phyloP scores from a whole-genome alignment of 2,113 vertebrate genomes.

The Galemys pyrenaicus region DNA sequence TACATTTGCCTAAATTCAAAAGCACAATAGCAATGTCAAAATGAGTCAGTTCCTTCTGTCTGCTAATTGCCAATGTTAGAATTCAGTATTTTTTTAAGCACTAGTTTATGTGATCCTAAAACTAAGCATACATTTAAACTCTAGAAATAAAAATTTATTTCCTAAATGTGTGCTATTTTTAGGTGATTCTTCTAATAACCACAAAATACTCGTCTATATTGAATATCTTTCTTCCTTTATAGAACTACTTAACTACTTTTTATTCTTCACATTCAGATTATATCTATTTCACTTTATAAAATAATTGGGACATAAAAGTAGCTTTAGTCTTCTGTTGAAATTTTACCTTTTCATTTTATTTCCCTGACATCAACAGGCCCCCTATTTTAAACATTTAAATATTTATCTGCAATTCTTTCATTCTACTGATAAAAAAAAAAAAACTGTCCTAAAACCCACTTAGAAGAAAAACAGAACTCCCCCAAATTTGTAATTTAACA shows the following conservation, averaged over 20 bases:
- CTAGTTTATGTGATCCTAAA: background rate
- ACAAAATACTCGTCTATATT: background rate
- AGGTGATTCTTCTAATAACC: background rate
- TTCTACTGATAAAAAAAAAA: background rate
- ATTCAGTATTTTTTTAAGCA: background rate
- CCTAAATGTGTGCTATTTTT: background rate
- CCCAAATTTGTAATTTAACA: background rate
- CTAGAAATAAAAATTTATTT: background rate
- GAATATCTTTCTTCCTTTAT: background rate
- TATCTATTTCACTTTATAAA: background rate
- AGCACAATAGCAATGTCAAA: background rate
- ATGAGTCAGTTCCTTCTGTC: conserved; percentile 15
- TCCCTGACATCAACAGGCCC: background rate
- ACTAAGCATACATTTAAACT: background rate
- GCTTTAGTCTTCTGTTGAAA: background rate
- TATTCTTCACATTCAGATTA: background rate
- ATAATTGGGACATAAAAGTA: background rate
- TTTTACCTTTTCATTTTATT: background rate
- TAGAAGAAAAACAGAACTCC: background rate
- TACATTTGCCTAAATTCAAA: conserved; percentile 12
- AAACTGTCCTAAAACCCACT: background rate
- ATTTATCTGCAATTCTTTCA: background rate
- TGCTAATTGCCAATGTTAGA: background rate
- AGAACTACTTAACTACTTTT: background rate
- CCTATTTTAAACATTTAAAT: background rate